Evolutionary conservation across 1,140 invertebrate species (phyloP), one percentile per base, ranked within the genome.

Genomic region (Danaus melanippus): DNA sequence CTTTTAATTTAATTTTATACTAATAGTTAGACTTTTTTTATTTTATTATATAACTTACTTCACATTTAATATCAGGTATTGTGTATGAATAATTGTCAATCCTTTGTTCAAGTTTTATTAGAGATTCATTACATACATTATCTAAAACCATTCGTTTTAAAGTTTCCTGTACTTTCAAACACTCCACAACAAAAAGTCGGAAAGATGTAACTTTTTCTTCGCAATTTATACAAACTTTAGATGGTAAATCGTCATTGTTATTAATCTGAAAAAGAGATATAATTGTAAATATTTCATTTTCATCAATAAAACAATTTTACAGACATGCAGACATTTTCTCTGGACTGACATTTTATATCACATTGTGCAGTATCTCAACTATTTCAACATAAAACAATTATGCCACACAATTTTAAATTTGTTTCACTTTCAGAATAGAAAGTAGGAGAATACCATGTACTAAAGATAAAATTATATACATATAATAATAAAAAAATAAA

Each of bases 141-240:
- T 72, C 74, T 52, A 69, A 49, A 62, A 58, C 73, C 64, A 79
- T 69, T 56, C 66, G 72, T 59, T 72, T 74, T 45, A 86, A 63
- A 47, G 68, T 69, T 10, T 83, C 80, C 62, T 86, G 83, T 9
- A 72, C 70, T 69, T 83, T 80, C 50, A 70, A 72, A 53, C 83
- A 86, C 62, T 86, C 79, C 50, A 83, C 65, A 44, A 86, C 64
- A 77, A 83, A 86, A 15, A 84, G 55, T 69, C 83, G 76, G 61
- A 86, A 83, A 12, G 79, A 74, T 8, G 81, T 56, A 55, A 86
- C 70, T 71, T 72, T 84, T 54, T 84, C 83, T 67, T 86, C 81
- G 71, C 83, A 86, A 40, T 77, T 80, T n/a, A 82, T 53, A 59
- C 83, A 84, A 17, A 84, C 76, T 60, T 75, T 82, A 47, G 79